Conservation (phyloP, 2,113 vertebrate genomes). For the Anoplopoma fimbria region DNA sequence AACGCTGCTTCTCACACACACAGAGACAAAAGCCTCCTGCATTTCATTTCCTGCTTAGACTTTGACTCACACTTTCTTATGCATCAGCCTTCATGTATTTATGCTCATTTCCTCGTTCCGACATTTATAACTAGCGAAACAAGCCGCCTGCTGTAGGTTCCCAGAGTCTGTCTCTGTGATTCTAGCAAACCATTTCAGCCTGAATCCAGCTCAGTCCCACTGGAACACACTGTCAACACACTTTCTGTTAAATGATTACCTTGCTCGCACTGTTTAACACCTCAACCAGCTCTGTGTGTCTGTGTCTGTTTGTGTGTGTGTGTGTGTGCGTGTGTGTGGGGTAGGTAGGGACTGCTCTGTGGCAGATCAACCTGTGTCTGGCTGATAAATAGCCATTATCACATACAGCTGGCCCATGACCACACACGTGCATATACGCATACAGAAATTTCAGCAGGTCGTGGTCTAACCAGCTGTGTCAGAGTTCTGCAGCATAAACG, state of each 20-base stretch:
- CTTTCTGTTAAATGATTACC: constrained; percentile 40
- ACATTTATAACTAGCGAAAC: constrained; percentile 7
- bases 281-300: constrained; percentile 5
- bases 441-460: constrained; percentile 35
- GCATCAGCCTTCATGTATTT: constrained; percentile 14
- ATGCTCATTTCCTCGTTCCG: constrained; percentile 12
- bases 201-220: constrained; percentile 31
- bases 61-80: constrained; percentile 28
- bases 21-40: constrained; percentile 16
- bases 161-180: constrained; percentile 4
- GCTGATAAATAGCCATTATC: constrained; percentile 40
- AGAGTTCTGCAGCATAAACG: constrained; percentile 38
- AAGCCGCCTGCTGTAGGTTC: constrained; percentile 6
- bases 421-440: constrained; percentile 13
- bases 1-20: constrained; percentile 4
- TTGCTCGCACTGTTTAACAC: constrained; percentile 1
- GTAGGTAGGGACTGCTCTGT: not conserved
- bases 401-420: constrained; percentile 13
- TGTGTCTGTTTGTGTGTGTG: not conserved
- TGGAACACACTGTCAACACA: constrained; percentile 30
- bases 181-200: constrained; percentile 19
- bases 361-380: constrained; percentile 34
- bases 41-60: constrained; percentile 24
- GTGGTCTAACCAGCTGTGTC: constrained; percentile 41
- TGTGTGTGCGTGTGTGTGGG: not conserved